phyloP scores from a whole-genome alignment of 2,888 invertebrate species.

The Eristalis tenax region DNA sequence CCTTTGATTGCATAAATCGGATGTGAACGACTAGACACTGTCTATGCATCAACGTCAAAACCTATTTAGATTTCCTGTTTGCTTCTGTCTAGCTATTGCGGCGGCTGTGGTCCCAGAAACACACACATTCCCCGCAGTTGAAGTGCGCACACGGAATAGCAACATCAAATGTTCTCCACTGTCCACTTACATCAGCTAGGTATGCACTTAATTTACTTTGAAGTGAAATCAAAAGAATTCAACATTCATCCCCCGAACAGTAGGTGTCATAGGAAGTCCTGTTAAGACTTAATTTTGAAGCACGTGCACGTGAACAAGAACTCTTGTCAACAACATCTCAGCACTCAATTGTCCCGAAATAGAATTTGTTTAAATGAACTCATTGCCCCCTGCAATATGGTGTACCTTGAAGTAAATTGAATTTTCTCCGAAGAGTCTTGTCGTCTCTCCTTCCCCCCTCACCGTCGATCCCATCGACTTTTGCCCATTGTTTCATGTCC shows the following conservation, averaged over 20 bases:
- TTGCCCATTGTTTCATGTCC: background rate
- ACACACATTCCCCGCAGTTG: too few relatives aligned
- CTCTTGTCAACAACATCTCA: background rate
- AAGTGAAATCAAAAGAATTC: background rate
- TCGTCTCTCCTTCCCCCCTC: background rate
- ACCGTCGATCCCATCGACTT: background rate
- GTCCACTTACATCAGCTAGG: background rate
- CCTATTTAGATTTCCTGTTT: too few relatives aligned
- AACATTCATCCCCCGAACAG: background rate
- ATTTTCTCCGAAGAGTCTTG: background rate
- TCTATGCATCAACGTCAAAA: too few relatives aligned
- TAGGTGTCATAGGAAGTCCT: background rate
- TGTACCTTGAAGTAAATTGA: background rate
- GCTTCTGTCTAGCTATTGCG: too few relatives aligned
- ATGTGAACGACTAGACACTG: too few relatives aligned
- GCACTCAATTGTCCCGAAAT: background rate
- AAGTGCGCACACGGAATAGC: too few relatives aligned
- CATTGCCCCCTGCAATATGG: background rate
- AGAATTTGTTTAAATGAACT: background rate
- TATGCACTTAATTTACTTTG: background rate
- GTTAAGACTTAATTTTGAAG: background rate
- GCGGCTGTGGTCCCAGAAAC: too few relatives aligned
- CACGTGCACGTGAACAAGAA: background rate
- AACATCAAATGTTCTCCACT: background rate
- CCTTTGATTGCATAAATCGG: too few relatives aligned